Evolutionary conservation across 2,113 vertebrate species (phyloP).

Genomic region (Lagenorhynchus albirostris): DNA sequence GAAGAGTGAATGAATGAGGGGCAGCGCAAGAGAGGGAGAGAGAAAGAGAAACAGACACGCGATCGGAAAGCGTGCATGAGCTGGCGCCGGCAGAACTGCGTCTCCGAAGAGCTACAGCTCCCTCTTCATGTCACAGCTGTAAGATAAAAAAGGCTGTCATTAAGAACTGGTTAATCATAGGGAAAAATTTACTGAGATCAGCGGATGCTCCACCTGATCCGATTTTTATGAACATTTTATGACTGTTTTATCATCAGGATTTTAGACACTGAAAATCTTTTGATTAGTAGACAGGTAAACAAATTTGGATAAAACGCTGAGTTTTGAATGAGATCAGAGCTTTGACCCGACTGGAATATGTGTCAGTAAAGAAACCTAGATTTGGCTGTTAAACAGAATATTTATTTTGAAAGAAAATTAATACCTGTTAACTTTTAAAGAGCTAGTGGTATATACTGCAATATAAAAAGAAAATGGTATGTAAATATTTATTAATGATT

Average conservation of each 20-base stretch:
- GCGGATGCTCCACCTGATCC: conserved; percentile 47
- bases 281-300: conserved; percentile 17
- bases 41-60: conserved; percentile 72
- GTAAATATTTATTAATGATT: conserved; percentile 27
- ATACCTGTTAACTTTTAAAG: conserved; percentile 34
- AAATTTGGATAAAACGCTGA: conserved; percentile 52
- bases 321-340: conserved; percentile 47
- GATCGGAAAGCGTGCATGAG: conserved; percentile 75
- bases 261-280: conserved; percentile 53
- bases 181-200: conserved; percentile 20
- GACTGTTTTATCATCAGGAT: conserved; percentile 46
- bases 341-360: conserved; percentile 14
- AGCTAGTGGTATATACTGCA: neutral
- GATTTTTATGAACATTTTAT: conserved; percentile 65
- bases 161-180: conserved; percentile 58
- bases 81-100: conserved; percentile 80
- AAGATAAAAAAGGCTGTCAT: conserved; percentile 82
- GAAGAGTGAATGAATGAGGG: conserved; percentile 73
- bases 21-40: conserved; percentile 52
- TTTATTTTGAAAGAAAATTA: conserved; percentile 41
- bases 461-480: conserved; percentile 28
- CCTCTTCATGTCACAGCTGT: conserved; percentile 93
- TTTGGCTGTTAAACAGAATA: neutral
- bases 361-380: neutral
- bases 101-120: conserved; percentile 94